phyloP scores from a whole-genome alignment of 2,888 invertebrate genomes.

The Bursaphelenchus okinawaensis region DNA sequence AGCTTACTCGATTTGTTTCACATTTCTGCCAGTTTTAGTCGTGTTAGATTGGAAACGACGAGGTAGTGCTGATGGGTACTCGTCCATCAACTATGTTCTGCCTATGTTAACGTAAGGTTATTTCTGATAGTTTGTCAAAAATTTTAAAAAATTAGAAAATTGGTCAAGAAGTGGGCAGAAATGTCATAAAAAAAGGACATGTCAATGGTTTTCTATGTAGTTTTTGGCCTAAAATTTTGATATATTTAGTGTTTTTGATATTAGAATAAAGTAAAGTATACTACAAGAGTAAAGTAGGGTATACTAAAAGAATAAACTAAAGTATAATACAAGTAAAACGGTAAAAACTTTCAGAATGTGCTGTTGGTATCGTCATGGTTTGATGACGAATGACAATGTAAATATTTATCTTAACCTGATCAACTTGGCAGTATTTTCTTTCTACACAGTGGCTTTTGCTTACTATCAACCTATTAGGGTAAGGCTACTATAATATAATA shows the following conservation, averaged over 20 bases:
- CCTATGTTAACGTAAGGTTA: conserved; percentile 46
- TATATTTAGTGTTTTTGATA: too few species aligned
- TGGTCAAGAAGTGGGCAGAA: too few species aligned
- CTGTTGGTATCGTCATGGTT: conserved; percentile 51
- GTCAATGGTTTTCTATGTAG: too few species aligned
- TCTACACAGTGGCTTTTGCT: conserved; percentile 44
- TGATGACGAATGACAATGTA: conserved; percentile 41
- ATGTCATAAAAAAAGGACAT: too few species aligned
- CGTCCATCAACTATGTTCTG: conserved; percentile 50
- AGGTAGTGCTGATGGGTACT: conserved; percentile 55
- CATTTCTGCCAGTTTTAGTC: conserved; percentile 48
- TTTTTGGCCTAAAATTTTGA: too few species aligned
- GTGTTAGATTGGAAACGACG: conserved; percentile 42
- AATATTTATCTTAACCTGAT: conserved; percentile 46
- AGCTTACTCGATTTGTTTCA: conserved; percentile 48
- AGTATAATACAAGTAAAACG: too few species aligned
- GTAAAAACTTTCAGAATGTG: conserved; percentile 46
- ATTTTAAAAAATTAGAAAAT: too few species aligned
- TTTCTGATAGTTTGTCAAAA: too few species aligned
- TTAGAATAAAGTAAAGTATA: too few species aligned
- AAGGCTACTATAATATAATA: conserved; percentile 9
- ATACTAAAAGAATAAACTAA: too few species aligned
- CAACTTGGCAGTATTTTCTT: conserved; percentile 40
- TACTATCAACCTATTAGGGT: conserved; percentile 54
- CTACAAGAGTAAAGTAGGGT: too few species aligned